Conservation (phyloP, 2,888 invertebrate species). For the Nomada ferruginata region DNA sequence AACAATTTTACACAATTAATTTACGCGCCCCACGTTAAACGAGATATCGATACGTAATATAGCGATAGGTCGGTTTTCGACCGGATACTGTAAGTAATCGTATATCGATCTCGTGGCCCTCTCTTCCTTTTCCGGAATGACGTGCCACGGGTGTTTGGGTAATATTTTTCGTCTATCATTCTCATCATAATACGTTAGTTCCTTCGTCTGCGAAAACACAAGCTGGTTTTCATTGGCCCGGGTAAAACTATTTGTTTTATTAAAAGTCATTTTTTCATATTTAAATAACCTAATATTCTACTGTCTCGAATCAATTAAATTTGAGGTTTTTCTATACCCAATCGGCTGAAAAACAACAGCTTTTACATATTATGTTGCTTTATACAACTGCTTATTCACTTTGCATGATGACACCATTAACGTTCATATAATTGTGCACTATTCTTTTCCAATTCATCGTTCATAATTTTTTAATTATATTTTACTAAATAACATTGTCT, state of each 20-base stretch:
- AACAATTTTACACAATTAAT: constrained; percentile 1
- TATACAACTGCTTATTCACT: constrained; percentile 35
- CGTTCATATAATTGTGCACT: constrained; percentile 24
- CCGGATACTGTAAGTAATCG: constrained; percentile 64
- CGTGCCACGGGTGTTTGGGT: constrained; percentile 78
- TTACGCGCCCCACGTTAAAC: constrained; percentile 28
- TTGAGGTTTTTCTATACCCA: constrained; percentile 45
- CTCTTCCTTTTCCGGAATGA: constrained; percentile 81
- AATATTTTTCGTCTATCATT: constrained; percentile 82
- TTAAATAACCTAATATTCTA: constrained; percentile 29
- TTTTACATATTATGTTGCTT: constrained; percentile 47
- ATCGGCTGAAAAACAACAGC: constrained; percentile 66
- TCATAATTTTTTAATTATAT: constrained; percentile 19
- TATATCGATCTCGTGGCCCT: constrained; percentile 66
- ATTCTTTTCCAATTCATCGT: constrained; percentile 9
- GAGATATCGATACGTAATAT: constrained; percentile 40
- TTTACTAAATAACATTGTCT: constrained; percentile 33
- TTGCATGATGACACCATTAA: constrained; percentile 62
- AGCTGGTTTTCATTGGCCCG: constrained; percentile 69
- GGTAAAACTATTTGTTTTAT: constrained; percentile 60
- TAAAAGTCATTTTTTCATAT: constrained; percentile 36
- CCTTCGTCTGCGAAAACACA: constrained; percentile 64
- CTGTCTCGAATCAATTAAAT: constrained; percentile 32
- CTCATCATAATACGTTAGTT: constrained; percentile 73
- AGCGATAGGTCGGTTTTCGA: constrained; percentile 49